A percentile compares a stretch with the other conserved stretches of the same genome.
These are phyloP conservation scores for Homalodisca vitripennis DNA, from an alignment of 1,140 invertebrate genomes.

Conservation along the genomic window DNA sequence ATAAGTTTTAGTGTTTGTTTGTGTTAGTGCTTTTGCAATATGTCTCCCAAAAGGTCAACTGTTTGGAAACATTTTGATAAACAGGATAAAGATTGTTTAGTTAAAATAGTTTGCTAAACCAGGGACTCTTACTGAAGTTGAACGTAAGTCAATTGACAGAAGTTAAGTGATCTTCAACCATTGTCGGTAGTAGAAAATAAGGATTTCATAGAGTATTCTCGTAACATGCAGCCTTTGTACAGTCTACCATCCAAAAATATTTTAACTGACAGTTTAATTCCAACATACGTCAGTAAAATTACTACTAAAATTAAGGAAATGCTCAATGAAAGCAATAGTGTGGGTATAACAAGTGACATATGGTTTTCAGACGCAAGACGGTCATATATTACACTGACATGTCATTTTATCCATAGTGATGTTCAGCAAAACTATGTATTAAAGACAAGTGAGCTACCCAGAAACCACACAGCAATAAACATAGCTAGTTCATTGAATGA, in stretches of 20 bases:
- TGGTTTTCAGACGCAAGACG: not conserved
- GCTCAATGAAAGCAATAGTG: not conserved
- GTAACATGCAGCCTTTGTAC: not conserved
- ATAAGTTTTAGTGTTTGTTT: no score
- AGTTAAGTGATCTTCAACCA: not conserved
- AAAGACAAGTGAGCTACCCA: not conserved
- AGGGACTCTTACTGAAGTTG: not conserved
- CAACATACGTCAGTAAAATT: not conserved
- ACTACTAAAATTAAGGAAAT: not conserved
- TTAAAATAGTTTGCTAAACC: not conserved
- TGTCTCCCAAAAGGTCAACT: no score
- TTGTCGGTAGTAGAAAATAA: not conserved
- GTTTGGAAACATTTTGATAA: not conserved
- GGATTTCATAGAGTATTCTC: not conserved
- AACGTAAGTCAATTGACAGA: not conserved
- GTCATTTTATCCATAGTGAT: not conserved
- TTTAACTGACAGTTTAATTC: not conserved
- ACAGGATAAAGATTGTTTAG: not conserved
- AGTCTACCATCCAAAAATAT: not conserved
- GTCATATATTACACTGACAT: not conserved
- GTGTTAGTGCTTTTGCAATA: no score
- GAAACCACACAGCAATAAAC: not conserved
- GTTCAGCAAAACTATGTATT: not conserved
- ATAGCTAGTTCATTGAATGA: not conserved
- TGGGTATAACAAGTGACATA: not conserved